phyloP scores from a whole-genome alignment of 2,113 vertebrate species.

The Pristiophorus japonicus region DNA sequence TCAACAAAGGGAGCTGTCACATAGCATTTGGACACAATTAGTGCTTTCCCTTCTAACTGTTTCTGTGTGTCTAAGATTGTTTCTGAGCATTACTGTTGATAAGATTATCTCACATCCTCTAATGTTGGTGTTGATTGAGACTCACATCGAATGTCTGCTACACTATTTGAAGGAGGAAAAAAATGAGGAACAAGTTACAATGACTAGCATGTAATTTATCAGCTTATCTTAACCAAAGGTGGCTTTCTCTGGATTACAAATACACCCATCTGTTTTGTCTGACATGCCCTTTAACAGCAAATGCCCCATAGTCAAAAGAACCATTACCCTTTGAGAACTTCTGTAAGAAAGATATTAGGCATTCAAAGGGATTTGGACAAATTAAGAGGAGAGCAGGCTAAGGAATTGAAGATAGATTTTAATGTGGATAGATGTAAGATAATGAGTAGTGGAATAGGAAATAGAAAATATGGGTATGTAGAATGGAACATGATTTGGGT shows the following conservation, averaged over 20 bases:
- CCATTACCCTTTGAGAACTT: background rate
- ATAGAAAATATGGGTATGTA: background rate
- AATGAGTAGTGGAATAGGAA: background rate
- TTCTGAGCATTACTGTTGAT: background rate
- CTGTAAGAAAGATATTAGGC: background rate
- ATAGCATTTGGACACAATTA: slow-evolving; percentile 10
- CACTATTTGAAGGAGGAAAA: background rate
- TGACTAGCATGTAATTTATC: background rate
- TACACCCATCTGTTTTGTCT: background rate
- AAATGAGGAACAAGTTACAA: slow-evolving; percentile 25
- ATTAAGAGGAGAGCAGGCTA: background rate
- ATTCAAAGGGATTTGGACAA: background rate
- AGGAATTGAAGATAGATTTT: background rate
- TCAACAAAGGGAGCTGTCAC: background rate
- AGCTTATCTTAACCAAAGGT: slow-evolving; percentile 4
- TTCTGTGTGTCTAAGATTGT: background rate
- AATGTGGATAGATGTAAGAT: background rate
- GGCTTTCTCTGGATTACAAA: background rate
- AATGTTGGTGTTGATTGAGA: background rate
- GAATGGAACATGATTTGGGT: background rate
- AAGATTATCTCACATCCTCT: background rate
- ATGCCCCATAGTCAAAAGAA: background rate
- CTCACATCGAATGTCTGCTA: background rate
- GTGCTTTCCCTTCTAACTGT: background rate
- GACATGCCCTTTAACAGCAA: background rate